Evolutionary conservation across 2,888 invertebrate genomes (phyloP).

Genomic region (Salpingus planirostris): DNA sequence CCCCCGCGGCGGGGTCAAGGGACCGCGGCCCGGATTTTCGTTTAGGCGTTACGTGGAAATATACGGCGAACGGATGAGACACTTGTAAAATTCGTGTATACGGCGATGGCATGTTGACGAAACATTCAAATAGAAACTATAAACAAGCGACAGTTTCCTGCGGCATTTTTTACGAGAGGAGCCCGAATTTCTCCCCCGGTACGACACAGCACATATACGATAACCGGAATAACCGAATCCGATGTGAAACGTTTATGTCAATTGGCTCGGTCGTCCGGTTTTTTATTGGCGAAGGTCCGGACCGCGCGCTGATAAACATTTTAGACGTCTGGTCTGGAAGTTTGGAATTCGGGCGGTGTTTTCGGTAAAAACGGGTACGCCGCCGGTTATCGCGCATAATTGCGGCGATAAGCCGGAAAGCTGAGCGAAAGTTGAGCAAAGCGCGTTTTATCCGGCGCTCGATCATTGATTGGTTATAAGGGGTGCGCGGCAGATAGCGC

Average conservation of each 20-base stretch:
- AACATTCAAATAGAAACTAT: constrained; percentile 8
- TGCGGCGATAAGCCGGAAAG: constrained; percentile 10
- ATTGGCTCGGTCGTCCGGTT: too few species aligned
- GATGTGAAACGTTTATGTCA: constrained; percentile 2
- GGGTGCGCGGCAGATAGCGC: constrained; percentile 21
- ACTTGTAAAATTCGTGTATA: too few species aligned
- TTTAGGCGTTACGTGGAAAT: too few species aligned
- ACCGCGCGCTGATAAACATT: too few species aligned
- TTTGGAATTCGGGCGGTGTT: too few species aligned
- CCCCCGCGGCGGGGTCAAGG: too few species aligned
- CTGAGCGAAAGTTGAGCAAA: constrained; percentile 5
- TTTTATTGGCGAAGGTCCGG: too few species aligned
- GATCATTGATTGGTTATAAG: constrained; percentile 26
- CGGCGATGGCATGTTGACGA: constrained; percentile 8
- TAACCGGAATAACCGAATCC: too few species aligned
- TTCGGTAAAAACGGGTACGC: neutral
- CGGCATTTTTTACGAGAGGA: constrained; percentile 4
- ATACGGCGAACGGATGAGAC: too few species aligned
- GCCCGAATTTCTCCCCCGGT: constrained; percentile 4
- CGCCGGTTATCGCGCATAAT: constrained; percentile 4
- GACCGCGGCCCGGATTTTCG: too few species aligned
- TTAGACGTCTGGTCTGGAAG: too few species aligned
- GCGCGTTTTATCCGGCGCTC: constrained; percentile 19
- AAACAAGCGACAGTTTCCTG: constrained; percentile 9
- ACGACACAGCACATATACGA: too few species aligned